Base-by-base conservation (phyloP, 2,797 vertebrate genomes). In the Sparus aurata region DNA sequence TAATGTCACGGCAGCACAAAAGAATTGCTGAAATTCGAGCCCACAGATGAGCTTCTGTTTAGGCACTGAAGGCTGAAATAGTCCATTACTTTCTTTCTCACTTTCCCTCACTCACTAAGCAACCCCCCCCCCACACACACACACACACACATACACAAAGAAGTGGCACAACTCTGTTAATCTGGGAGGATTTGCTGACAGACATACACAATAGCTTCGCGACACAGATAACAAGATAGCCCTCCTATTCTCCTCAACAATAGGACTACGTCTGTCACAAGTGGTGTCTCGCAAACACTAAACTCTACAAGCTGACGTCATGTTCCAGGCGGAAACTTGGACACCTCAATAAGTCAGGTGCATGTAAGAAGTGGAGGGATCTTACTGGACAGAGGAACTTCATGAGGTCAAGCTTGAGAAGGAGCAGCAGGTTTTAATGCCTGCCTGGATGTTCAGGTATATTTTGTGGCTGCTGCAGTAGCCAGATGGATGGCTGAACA, bases 181-280 rank as follows among this genome's bases (percentile, higher is more conserved):
- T 83, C 79, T 83, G 47, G 52, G 10, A 65, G 73, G 70, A 79
- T 86, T 86, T 82, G 43, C 82, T 79, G 76, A 85, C 49, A 74
- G 71, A 83, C 75, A 59, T 47, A 47, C 52, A 82, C 77, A 83
- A 69, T 68, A 69, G 69, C 50, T 67, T 41, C 68, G 62, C 5
- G 47, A 78, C 68, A 83, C 66, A 55, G 73, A 87, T 81, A 86
- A 79, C 38, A 73, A 73, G 68, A 78, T 54, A 65, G 71, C 61
- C 52, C 15, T 62, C 22, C 75, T 41, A 67, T 77, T 87, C 69
- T 73, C 70, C 46, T 65, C 1, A 1, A 63, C 61, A 75, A 68
- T 25, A 25, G 25, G 17, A 61, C 41, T 27, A 41, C 0, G 8
- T 61, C 63, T 75, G 18, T 49, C 27, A 80, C 69, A 71, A 12